Evolutionary conservation across 2,888 invertebrate species (phyloP).

Genomic region (Marronus borbonicus): DNA sequence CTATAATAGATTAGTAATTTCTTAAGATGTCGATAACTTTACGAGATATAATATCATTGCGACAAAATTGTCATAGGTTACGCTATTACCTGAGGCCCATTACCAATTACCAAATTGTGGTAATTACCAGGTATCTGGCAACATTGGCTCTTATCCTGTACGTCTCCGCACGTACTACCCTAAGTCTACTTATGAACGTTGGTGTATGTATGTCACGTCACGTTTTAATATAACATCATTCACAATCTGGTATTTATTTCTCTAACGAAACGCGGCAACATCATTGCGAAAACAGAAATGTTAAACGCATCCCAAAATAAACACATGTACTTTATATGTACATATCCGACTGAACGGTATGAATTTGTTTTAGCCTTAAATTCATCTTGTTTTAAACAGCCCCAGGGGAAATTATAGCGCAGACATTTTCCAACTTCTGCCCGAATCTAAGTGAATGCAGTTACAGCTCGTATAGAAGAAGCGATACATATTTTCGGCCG

Average conservation of each 20-base stretch:
- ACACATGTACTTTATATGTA: background rate
- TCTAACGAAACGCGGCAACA: background rate
- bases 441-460: background rate
- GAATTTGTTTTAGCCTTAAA: conserved; percentile 16
- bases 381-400: conserved; percentile 23
- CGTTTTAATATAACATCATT: too few species aligned
- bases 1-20: too few species aligned
- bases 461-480: background rate
- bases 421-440: conserved; percentile 7
- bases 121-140: too few species aligned
- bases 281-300: background rate
- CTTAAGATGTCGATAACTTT: too few species aligned
- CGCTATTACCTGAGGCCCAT: too few species aligned
- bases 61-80: too few species aligned
- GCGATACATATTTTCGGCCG: background rate
- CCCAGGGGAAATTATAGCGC: conserved; percentile 7
- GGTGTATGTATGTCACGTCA: too few species aligned
- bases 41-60: too few species aligned
- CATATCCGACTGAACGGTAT: background rate
- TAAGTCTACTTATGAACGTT: too few species aligned
- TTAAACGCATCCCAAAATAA: background rate
- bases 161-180: too few species aligned
- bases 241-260: background rate
- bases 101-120: too few species aligned
- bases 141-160: too few species aligned